Conservation (phyloP, 2,797 vertebrate species). For the Apodemus agrarius region DNA sequence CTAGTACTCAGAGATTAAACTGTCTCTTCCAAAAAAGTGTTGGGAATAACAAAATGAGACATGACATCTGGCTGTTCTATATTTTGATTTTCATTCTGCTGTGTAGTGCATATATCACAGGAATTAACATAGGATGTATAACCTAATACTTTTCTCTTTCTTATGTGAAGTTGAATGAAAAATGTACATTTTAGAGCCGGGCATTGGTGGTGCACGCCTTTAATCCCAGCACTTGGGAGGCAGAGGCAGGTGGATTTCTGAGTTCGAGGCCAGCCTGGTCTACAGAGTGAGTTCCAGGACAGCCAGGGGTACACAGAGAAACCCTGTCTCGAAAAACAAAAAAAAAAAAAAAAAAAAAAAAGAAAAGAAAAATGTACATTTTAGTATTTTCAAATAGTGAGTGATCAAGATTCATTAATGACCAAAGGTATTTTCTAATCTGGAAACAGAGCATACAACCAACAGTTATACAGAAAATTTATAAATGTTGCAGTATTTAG, state of each 20-base stretch:
- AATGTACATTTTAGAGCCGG: slow-evolving; percentile 12
- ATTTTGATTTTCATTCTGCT: not conserved
- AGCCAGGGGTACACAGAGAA: too few relatives aligned
- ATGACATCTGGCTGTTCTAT: not conserved
- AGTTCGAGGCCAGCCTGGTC: too few relatives aligned
- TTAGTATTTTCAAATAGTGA: not conserved
- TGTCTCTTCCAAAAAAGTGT: not conserved
- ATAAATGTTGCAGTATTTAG: slow-evolving; percentile 43
- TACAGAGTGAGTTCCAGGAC: too few relatives aligned
- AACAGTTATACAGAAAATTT: not conserved
- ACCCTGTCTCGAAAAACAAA: too few relatives aligned
- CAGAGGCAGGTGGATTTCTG: too few relatives aligned
- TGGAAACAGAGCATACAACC: not conserved
- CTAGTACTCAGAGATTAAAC: not conserved
- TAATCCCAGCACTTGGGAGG: too few relatives aligned
- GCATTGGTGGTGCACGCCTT: too few relatives aligned
- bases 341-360: too few relatives aligned
- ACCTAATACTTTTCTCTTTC: not conserved
- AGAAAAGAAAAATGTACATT: not conserved
- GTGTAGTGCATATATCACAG: not conserved
- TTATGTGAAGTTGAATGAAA: not conserved
- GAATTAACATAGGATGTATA: not conserved
- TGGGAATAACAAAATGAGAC: not conserved
- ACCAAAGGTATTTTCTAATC: not conserved
- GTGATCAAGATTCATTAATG: not conserved